Evolutionary conservation across 2,888 invertebrate species (phyloP), one percentile per base, ranked within the genome.

Genomic region (Strigamia crassipes): DNA sequence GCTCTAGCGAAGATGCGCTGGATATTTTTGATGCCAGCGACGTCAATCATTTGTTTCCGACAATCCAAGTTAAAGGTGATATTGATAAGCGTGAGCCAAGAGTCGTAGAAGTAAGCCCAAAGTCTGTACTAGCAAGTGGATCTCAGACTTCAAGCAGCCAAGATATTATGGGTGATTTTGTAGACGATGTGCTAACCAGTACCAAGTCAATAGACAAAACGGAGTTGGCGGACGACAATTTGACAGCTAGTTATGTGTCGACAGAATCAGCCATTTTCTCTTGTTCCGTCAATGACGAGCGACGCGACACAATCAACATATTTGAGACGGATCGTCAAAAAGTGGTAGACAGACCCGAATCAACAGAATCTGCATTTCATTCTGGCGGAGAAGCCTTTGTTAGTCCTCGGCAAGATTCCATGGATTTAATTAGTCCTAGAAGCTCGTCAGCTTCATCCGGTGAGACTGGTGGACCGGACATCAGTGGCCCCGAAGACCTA

Each of bases 401-500:
- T 31, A 46, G 46, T 13, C 66, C 46, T 21, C 27, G 21, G 27
- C 77, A 21, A 27, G 34, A 77, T 21, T 31, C n/a, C 41, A 21
- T 56, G n/a, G 15, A 41, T 21, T n/a, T 23, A 23, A 18, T n/a
- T 12, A 21, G 51, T 21, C 79, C 77, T 41, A 73, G 82, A 18
- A 34, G 81, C 23, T 82, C 82, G 13, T 82, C 83, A 18, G 81
- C 81, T 31, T 81, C 81, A 12, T 95, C 95, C 0, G 95, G 95
- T 1, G 94, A 94, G 86, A 96, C 96, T 15, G 95, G 95, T 10
- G 96, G 96, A 0, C 96, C 96, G 0, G 95, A 96, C 85, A 94
- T 94, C 87, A 95, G 95, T 13, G 88, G 88, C 2, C 92, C 92
- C 8, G 89, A 92, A 84, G 94, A 93, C 85, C 92, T 51, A 31